These are phyloP conservation scores for Spea multiplicata DNA, from an alignment of 2,113 vertebrate species.

Conservation along the genomic window DNA sequence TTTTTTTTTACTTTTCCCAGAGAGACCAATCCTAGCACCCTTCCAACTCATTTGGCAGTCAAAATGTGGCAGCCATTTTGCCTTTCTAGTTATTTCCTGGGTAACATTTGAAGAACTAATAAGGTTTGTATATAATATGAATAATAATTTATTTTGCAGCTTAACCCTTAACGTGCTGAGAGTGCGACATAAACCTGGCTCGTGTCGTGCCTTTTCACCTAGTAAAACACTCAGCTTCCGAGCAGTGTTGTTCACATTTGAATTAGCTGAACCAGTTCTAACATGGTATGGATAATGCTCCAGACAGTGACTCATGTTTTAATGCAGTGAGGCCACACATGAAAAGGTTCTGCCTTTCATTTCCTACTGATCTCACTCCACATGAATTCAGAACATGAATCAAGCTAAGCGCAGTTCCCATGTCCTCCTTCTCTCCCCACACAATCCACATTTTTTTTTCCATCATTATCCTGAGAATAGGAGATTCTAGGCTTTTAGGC, in stretches of 20 bases:
- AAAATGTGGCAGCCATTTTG: not conserved
- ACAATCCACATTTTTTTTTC: constrained; percentile 6
- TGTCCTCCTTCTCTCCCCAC: constrained; percentile 1
- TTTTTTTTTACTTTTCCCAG: not conserved
- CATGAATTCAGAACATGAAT: constrained; percentile 48
- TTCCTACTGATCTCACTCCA: constrained; percentile 49
- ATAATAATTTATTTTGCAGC: too few species aligned
- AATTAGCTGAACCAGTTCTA: constrained; percentile 4
- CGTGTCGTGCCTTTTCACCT: too few species aligned
- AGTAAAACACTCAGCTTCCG: too few species aligned
- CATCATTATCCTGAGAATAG: not conserved
- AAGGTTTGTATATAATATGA: too few species aligned
- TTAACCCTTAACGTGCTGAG: too few species aligned
- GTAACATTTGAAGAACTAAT: too few species aligned
- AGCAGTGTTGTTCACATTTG: not conserved
- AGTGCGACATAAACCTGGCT: too few species aligned
- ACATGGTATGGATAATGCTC: not conserved
- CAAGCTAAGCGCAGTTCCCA: constrained; percentile 49
- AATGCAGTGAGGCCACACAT: constrained; percentile 36
- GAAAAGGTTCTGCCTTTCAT: constrained; percentile 42
- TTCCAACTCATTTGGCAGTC: not conserved
- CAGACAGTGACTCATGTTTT: constrained; percentile 31
- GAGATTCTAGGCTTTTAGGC: not conserved
- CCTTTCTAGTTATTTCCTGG: not conserved
- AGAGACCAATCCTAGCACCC: not conserved